A percentile compares a stretch with the other conserved stretches of the same genome.
These are phyloP conservation scores for Myotis planiceps DNA, from an alignment of 2,797 vertebrate genomes.

Conservation along the genomic window DNA sequence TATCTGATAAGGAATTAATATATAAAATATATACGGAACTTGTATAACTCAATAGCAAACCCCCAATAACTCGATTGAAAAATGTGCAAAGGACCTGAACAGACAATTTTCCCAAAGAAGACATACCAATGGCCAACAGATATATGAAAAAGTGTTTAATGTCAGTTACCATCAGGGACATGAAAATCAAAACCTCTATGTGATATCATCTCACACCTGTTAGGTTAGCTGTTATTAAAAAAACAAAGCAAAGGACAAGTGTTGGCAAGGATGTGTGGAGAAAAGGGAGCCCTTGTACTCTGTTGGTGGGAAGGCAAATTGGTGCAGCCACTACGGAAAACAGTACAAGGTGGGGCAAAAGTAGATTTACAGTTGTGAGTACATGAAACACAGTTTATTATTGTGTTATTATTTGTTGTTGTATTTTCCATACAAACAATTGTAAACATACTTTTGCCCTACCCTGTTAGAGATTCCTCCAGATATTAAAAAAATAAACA, in stretches of 20 bases:
- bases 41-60: background rate
- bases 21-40: background rate
- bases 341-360: background rate
- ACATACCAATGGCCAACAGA: background rate
- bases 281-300: background rate
- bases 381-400: background rate
- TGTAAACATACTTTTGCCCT: background rate
- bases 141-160: background rate
- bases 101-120: background rate
- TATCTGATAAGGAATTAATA: background rate
- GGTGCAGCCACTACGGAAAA: background rate
- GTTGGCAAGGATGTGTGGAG: background rate
- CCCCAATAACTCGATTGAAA: background rate
- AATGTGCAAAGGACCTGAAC: background rate
- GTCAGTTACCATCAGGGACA: background rate
- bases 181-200: background rate
- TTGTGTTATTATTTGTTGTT: background rate
- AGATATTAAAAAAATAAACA: background rate
- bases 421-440: background rate
- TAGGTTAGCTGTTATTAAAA: background rate
- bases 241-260: background rate
- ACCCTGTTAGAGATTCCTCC: background rate
- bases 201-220: background rate
- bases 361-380: background rate
- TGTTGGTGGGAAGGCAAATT: background rate